Conservation (phyloP, 2,797 vertebrate species). For the Corythornis leucogaster region DNA sequence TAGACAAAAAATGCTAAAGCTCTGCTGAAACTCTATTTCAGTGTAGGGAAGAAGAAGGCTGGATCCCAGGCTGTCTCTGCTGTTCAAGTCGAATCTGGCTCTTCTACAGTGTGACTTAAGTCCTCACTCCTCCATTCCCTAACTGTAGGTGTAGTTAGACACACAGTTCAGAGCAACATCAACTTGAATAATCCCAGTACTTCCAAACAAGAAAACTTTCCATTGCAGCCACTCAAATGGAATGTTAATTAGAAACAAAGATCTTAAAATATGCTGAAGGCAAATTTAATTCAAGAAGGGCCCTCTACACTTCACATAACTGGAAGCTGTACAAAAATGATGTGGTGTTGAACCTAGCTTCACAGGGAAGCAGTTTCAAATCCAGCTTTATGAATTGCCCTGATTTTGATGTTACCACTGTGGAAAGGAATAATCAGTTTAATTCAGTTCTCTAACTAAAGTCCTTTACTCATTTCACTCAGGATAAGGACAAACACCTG, state of each 20-base stretch:
- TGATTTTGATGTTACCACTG: background rate
- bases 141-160: background rate
- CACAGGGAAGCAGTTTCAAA: background rate
- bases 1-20: background rate
- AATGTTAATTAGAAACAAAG: background rate
- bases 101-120: background rate
- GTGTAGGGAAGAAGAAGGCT: background rate
- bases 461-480: background rate
- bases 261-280: background rate
- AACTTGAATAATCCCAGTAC: background rate
- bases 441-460: background rate
- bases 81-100: background rate
- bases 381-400: background rate
- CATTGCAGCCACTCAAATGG: background rate
- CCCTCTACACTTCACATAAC: background rate
- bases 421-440: background rate
- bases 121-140: background rate
- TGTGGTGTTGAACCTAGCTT: background rate
- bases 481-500: background rate
- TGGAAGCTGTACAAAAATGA: background rate
- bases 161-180: background rate
- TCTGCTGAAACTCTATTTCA: background rate
- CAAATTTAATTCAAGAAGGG: background rate
- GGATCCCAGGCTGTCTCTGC: background rate
- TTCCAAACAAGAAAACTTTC: slow-evolving; percentile 9